Base-by-base conservation (phyloP, 2,888 invertebrate species). In the Ganaspis brasiliensis region DNA sequence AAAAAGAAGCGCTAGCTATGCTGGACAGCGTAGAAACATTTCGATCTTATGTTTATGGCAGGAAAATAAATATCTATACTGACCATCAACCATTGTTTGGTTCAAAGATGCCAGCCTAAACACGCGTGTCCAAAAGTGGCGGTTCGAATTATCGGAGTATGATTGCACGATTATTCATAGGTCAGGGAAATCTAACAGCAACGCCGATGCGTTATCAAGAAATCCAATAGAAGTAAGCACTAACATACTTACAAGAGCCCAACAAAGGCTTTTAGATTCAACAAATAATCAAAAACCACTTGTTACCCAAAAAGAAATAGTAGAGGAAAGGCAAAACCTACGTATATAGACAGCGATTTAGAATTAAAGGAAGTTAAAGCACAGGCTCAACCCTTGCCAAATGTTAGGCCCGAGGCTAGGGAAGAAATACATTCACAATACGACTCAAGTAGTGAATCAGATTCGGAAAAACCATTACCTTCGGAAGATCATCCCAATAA, bases 71-170 rank as follows among this genome's bases (percentile, higher is more conserved):
- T 1, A 57, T 74, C 2, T 19, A 31, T 79, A 57, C 6, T 75
- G 78, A 76, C 26, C 76, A 75, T 19, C 71, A 75, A 59, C 72
- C 74, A 1, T 16, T 74, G n/a, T 74, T 10, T 74, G 70, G 74
- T 74, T 74, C 5, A 74, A 74, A 74, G 19, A 52, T 8, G 75
- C 75, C 6, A 40, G 40, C 19, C 31, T 72, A 12, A 75, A 72
- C 35, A 35, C 72, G 0, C 57, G 75, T 1, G 57, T 61, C 8
- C 31, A 31, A 21, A 61, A 67, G 26, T 74, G 63, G 74, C 55
- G 74, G 0, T 67, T 74, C 12, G n/a, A 74, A 37, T 55, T 70
- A 10, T 55, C 74, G 0, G 55, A 55, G 16, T 74, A 70, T 31
- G 74, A 67, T 40, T 70, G 70, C 1, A 16, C 5, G 1, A 45